These are phyloP conservation scores for Taenioides sp. DNA, from an alignment of 2,797 vertebrate genomes.

Conservation along the genomic window DNA sequence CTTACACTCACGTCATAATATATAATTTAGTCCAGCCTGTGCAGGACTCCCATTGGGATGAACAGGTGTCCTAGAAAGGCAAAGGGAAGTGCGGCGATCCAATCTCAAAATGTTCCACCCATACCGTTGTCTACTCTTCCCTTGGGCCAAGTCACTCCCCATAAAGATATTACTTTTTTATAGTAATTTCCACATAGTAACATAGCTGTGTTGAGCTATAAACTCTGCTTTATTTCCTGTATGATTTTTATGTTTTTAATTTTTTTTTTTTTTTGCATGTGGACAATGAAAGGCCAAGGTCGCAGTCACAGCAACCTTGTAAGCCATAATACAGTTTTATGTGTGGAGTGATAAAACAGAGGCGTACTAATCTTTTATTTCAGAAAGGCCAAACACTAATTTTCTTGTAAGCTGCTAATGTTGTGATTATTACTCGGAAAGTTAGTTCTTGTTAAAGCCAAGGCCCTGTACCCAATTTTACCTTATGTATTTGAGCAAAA, in stretches of 20 bases:
- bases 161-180: not conserved
- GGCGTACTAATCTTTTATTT: constrained; percentile 1
- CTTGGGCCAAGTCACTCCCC: not conserved
- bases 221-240: not conserved
- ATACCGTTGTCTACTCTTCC: not conserved
- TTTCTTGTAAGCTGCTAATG: not conserved
- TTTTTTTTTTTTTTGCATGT: not conserved
- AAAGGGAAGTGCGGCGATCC: not conserved
- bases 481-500: too few species aligned
- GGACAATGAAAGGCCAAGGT: constrained; percentile 7
- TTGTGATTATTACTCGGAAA: not conserved
- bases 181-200: not conserved
- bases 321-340: not conserved
- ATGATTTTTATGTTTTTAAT: not conserved
- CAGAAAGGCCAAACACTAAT: not conserved
- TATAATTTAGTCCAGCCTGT: not conserved
- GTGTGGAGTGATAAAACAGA: not conserved
- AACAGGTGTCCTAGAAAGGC: constrained; percentile 7
- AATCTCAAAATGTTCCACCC: constrained; percentile 6
- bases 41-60: not conserved
- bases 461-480: too few species aligned
- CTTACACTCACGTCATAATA: not conserved
- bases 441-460: constrained; percentile 1
- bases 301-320: not conserved
- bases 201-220: not conserved